Conservation (phyloP, 2,888 invertebrate species). For the Lordiphosa fenestrarum region DNA sequence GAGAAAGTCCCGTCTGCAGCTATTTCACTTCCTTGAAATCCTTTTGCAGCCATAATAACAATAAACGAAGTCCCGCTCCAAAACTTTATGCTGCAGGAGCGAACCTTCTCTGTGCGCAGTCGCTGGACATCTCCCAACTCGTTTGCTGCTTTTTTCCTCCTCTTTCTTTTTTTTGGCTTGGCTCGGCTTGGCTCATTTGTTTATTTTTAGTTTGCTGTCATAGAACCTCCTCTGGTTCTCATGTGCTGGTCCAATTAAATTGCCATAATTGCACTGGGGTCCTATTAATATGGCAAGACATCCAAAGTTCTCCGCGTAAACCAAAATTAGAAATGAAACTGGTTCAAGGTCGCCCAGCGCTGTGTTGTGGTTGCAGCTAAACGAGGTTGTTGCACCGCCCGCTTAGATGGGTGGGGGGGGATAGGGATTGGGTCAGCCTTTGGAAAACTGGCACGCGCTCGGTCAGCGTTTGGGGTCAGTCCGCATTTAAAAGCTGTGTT, state of each 20-base stretch:
- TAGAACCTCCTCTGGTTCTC: slow-evolving; percentile 26
- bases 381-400: slow-evolving; percentile 70
- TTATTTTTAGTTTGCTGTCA: slow-evolving; percentile 69
- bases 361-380: slow-evolving; percentile 32
- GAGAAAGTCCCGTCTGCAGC: slow-evolving; percentile 67
- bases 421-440: slow-evolving; percentile 2
- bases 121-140: slow-evolving; percentile 34
- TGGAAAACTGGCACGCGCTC: slow-evolving; percentile 13
- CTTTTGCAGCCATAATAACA: slow-evolving; percentile 51
- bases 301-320: slow-evolving; percentile 20
- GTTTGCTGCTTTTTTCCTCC: slow-evolving; percentile 7
- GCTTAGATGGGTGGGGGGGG: slow-evolving; percentile 5
- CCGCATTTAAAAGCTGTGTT: slow-evolving; percentile 44
- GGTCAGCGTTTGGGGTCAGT: slow-evolving; percentile 45
- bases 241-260: slow-evolving; percentile 49
- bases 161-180: slow-evolving; percentile 2
- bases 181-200: slow-evolving; percentile 59
- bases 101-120: slow-evolving; percentile 39
- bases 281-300: slow-evolving; percentile 48
- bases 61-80: slow-evolving; percentile 17
- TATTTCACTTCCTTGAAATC: slow-evolving; percentile 74
- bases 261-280: slow-evolving; percentile 42
- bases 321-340: slow-evolving; percentile 64
- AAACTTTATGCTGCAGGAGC: background rate
- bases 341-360: slow-evolving; percentile 63